Conservation (phyloP, 2,888 invertebrate genomes). For the Kryphioiulus occultus region DNA sequence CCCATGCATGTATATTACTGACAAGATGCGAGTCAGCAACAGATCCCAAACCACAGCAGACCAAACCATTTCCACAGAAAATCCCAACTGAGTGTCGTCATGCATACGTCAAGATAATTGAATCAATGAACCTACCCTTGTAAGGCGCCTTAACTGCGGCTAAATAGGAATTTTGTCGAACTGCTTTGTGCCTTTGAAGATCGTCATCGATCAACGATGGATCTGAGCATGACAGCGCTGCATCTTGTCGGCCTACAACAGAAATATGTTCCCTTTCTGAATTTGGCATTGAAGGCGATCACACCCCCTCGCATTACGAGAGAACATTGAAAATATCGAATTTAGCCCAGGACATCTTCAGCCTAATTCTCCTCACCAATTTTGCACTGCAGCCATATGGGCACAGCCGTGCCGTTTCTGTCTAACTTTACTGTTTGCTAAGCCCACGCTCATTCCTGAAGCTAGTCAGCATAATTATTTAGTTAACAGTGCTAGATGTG, state of each 20-base stretch:
- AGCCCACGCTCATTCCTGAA: conserved; percentile 24
- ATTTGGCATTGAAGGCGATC: not conserved
- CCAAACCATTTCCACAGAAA: not conserved
- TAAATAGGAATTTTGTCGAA: conserved; percentile 60
- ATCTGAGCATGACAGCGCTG: conserved; percentile 29
- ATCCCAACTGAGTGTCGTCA: not conserved
- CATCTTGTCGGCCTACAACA: conserved; percentile 31
- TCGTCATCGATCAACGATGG: conserved; percentile 47
- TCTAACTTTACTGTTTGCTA: conserved; percentile 13
- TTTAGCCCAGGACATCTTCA: not conserved
- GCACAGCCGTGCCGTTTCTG: not conserved
- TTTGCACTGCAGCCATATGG: not conserved
- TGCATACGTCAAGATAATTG: not conserved
- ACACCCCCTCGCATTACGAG: not conserved
- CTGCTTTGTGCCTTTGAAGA: conserved; percentile 47
- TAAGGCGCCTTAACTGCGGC: conserved; percentile 60
- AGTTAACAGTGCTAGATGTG: not conserved
- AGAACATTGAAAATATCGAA: not conserved
- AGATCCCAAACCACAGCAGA: not conserved
- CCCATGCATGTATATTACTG: not conserved
- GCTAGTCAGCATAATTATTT: conserved; percentile 28
- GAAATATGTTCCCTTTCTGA: conserved; percentile 22
- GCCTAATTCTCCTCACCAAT: not conserved
- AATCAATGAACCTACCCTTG: conserved; percentile 50
- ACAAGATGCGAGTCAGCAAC: not conserved